Percentiles rank a stretch among this genome's conserved stretches.
Evolutionary conservation across 2,797 vertebrate genomes (phyloP).

Genomic region (Percopsis omiscomaycus): DNA sequence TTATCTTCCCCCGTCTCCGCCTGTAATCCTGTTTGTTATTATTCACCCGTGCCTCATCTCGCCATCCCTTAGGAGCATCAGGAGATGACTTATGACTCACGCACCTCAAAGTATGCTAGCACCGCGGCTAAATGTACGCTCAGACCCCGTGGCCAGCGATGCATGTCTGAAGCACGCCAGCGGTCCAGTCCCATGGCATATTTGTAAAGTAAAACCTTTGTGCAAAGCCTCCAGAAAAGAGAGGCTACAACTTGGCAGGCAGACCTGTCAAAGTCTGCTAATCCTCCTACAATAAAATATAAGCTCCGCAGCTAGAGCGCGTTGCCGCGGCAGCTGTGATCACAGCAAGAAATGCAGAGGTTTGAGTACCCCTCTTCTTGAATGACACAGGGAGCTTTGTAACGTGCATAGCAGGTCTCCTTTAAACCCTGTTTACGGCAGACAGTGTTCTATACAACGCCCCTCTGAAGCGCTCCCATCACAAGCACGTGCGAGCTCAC

Average conservation of each 20-base stretch:
- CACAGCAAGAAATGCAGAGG: conserved; percentile 33
- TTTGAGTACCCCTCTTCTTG: conserved; percentile 41
- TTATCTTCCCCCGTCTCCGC: conserved; percentile 3
- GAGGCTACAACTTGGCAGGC: conserved; percentile 34
- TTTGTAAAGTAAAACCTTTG: conserved; percentile 50
- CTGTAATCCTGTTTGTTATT: conserved; percentile 4
- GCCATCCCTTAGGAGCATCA: conserved; percentile 3
- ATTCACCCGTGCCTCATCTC: conserved; percentile 9
- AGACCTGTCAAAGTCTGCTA: conserved; percentile 42
- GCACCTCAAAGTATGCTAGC: conserved; percentile 25
- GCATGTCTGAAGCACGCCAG: conserved; percentile 5
- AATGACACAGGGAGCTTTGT: conserved; percentile 43
- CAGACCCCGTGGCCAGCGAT: conserved; percentile 11
- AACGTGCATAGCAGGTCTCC: conserved; percentile 53
- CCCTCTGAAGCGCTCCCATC: background rate
- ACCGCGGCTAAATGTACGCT: conserved; percentile 17
- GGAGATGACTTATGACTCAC: conserved; percentile 35
- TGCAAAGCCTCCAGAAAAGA: conserved; percentile 24
- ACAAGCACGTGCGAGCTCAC: conserved; percentile 24
- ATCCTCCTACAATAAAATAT: conserved; percentile 58
- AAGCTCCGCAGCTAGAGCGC: conserved; percentile 54
- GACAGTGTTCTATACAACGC: conserved; percentile 35
- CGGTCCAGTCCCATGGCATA: conserved; percentile 5
- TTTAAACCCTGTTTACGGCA: conserved; percentile 20
- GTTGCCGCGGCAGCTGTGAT: conserved; percentile 51